phyloP scores from a whole-genome alignment of 2,113 vertebrate genomes.

The Misgurnus mizolepis region DNA sequence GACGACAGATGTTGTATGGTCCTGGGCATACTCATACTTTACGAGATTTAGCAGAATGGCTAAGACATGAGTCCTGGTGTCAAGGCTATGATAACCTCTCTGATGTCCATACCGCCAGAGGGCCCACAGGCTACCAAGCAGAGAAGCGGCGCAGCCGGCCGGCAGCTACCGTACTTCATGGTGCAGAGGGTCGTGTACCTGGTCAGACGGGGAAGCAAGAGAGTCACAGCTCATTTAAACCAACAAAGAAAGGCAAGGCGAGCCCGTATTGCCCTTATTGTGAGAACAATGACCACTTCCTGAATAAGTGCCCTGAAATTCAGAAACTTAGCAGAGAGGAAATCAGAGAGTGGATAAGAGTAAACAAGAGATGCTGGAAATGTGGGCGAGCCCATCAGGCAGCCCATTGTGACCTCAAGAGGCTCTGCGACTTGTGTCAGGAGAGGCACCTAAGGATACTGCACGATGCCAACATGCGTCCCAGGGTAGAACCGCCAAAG shows the following conservation, averaged over 20 bases:
- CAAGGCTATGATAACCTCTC: neutral
- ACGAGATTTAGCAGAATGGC: neutral
- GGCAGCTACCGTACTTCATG: neutral
- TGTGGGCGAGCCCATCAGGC: neutral
- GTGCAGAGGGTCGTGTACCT: neutral
- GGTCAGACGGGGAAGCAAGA: neutral
- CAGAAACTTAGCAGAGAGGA: neutral
- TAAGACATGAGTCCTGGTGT: neutral
- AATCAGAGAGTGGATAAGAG: neutral
- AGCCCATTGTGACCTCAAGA: neutral
- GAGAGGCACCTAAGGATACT: neutral
- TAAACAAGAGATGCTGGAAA: neutral
- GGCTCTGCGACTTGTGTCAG: neutral
- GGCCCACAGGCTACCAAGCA: neutral
- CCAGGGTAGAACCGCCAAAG: neutral
- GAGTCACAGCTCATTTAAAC: neutral
- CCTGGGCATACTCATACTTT: neutral
- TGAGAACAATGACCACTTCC: neutral
- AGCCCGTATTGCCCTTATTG: neutral
- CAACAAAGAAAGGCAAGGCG: neutral
- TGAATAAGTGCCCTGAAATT: neutral
- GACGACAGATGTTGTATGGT: too few species aligned
- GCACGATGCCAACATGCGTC: neutral
- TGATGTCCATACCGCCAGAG: neutral
- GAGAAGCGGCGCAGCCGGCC: neutral